These are phyloP conservation scores for Alviniconcha strummeri DNA, from an alignment of 2,888 invertebrate species.

Conservation along the genomic window DNA sequence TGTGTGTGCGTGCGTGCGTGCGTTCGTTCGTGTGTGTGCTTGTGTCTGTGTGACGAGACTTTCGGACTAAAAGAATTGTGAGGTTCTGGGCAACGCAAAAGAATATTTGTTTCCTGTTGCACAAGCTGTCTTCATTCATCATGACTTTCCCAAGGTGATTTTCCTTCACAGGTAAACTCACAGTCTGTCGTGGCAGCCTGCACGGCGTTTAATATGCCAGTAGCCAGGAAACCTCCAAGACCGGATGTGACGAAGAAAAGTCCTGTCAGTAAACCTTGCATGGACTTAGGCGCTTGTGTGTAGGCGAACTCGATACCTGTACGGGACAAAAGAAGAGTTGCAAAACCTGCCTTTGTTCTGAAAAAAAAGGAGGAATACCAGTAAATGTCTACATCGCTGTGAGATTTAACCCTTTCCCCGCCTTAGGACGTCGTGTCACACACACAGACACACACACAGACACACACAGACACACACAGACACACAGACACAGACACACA, in stretches of 20 bases:
- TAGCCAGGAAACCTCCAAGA: conserved; percentile 62
- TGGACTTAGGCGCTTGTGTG: conserved; percentile 62
- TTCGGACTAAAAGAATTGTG: too few relatives aligned
- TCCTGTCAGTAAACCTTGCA: conserved; percentile 68
- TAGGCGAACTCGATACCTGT: conserved; percentile 68
- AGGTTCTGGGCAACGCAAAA: too few relatives aligned
- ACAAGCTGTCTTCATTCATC: too few relatives aligned
- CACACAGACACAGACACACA: neutral
- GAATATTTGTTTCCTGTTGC: too few relatives aligned
- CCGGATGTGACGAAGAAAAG: conserved; percentile 64
- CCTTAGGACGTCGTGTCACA: neutral
- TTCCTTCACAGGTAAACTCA: conserved; percentile 29
- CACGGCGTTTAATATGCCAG: conserved; percentile 59
- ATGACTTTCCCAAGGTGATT: too few relatives aligned
- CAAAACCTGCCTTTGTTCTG: too few relatives aligned
- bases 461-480: neutral
- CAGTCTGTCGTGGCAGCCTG: conserved; percentile 50
- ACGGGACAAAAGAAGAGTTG: neutral
- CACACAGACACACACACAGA: neutral
- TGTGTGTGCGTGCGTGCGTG: too few relatives aligned
- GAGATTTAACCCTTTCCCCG: too few relatives aligned
- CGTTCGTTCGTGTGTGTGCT: too few relatives aligned
- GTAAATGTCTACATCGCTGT: too few relatives aligned
- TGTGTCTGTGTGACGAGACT: too few relatives aligned
- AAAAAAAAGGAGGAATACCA: too few relatives aligned